These are phyloP conservation scores for Syrista parreyssii DNA, from an alignment of 2,888 invertebrate genomes.

Conservation along the genomic window DNA sequence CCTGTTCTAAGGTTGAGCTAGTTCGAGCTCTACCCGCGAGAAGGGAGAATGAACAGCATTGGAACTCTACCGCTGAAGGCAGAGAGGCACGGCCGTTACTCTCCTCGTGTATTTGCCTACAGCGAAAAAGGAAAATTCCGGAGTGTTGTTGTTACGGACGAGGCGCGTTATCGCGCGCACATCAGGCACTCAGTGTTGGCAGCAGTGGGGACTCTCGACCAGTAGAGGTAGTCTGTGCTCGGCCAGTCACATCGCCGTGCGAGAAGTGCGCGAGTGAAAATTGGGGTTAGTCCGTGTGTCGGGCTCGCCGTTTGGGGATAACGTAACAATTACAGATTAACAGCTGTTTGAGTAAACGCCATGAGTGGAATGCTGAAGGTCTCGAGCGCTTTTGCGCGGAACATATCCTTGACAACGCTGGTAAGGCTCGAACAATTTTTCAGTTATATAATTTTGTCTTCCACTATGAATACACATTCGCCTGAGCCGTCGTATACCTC, in stretches of 20 bases:
- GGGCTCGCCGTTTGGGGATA: neutral
- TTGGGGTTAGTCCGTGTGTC: slow-evolving; percentile 27
- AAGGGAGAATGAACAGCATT: too few relatives aligned
- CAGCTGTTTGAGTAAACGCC: slow-evolving; percentile 1
- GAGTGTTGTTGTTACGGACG: neutral
- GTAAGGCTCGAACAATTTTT: slow-evolving; percentile 36
- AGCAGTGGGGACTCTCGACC: slow-evolving; percentile 29
- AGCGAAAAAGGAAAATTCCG: slow-evolving; percentile 1
- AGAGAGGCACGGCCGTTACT: too few relatives aligned
- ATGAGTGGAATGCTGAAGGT: slow-evolving; percentile 60
- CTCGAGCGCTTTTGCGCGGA: slow-evolving; percentile 52
- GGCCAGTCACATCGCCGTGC: slow-evolving; percentile 50
- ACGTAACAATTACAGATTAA: neutral
- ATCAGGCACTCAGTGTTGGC: slow-evolving; percentile 25
- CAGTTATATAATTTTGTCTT: slow-evolving; percentile 49
- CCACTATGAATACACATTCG: slow-evolving; percentile 23
- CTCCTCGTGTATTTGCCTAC: neutral
- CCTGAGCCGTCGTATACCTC: neutral
- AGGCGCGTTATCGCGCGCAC: neutral
- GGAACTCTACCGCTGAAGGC: too few relatives aligned
- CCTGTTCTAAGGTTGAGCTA: too few relatives aligned
- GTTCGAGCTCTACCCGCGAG: too few relatives aligned
- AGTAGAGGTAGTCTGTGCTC: slow-evolving; percentile 18
- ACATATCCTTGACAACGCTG: slow-evolving; percentile 40
- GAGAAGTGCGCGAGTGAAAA: slow-evolving; percentile 56